Evolutionary conservation across 2,113 vertebrate species (phyloP), one percentile per base, ranked within the genome.

Genomic region (Rhipidura dahli): DNA sequence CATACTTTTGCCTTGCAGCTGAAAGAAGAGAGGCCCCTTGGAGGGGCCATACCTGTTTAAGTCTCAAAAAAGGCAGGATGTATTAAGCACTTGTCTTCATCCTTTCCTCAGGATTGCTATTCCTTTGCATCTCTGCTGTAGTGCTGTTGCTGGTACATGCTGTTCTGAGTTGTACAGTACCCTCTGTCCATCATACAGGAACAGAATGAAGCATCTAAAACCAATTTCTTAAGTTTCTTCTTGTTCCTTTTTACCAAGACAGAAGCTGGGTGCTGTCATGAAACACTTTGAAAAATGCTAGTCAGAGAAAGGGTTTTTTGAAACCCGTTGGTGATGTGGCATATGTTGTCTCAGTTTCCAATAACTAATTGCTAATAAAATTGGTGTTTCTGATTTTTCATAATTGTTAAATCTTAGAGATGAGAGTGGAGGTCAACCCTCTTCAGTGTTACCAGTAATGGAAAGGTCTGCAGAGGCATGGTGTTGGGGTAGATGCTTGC

Each of bases 161-260:
- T 57, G 16, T 73, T 83, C 12, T 53, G 39, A 35, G 39, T 63
- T 75, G 28, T 17, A 19, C 59, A 42, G 15, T 63, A 66, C 33
- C 11, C n/a, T 56, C 40, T 57, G 5, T 28, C 27, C 15, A 0
- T 79, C 0, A 0, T 18, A 24, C 0, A 1, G 28, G 31, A 64
- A 11, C 11, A 65, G 28, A 40, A 44, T 28, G 11, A 72, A 20
- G 20, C 13, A 53, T 26, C 19, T 44, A 44, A 69, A 76, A 83
- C 2, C 13, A 37, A 6, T 44, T 65, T 44, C 37, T 83, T 37
- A 15, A 28, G 3, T 44, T 63, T 81, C 31, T 50, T 66, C 6
- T 23, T 51, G 4, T 71, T 54, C n/a, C 10, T 54, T 75, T 70
- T 68, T 17, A 23, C 3, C 0, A 1, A 9, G 21, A 45, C 33